Conservation (phyloP, 2,113 vertebrate genomes). For the Phaethon lepturus region DNA sequence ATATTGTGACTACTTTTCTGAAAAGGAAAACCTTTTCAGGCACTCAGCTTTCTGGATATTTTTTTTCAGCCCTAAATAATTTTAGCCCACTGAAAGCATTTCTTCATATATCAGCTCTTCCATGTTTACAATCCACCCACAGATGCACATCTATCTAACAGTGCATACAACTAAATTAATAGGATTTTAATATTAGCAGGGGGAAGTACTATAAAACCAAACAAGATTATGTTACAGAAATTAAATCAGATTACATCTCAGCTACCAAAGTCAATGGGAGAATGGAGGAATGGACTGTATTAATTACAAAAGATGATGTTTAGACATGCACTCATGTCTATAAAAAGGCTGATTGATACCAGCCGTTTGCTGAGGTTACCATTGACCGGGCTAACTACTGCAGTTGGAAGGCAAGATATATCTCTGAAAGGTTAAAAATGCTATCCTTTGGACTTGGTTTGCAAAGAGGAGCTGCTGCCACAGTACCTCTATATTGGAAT, state of each 20-base stretch:
- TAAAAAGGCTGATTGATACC: neutral
- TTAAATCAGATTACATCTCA: conserved; percentile 71
- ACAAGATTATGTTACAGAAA: conserved; percentile 74
- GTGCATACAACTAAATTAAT: conserved; percentile 71
- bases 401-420: neutral
- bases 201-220: conserved; percentile 70
- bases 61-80: neutral
- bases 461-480: neutral
- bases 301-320: conserved; percentile 43
- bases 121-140: conserved; percentile 36
- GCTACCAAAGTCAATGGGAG: conserved; percentile 52
- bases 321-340: neutral
- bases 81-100: neutral
- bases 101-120: conserved; percentile 36
- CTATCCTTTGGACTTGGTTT: neutral
- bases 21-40: neutral
- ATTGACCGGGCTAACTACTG: neutral
- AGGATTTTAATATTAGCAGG: conserved; percentile 76
- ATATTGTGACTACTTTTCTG: neutral
- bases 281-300: conserved; percentile 22
- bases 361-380: neutral
- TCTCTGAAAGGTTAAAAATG: neutral
- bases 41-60: neutral
- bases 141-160: conserved; percentile 51
- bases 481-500: neutral